These are phyloP conservation scores for Ctena decussata DNA, from an alignment of 2,888 invertebrate genomes.

Conservation along the genomic window DNA sequence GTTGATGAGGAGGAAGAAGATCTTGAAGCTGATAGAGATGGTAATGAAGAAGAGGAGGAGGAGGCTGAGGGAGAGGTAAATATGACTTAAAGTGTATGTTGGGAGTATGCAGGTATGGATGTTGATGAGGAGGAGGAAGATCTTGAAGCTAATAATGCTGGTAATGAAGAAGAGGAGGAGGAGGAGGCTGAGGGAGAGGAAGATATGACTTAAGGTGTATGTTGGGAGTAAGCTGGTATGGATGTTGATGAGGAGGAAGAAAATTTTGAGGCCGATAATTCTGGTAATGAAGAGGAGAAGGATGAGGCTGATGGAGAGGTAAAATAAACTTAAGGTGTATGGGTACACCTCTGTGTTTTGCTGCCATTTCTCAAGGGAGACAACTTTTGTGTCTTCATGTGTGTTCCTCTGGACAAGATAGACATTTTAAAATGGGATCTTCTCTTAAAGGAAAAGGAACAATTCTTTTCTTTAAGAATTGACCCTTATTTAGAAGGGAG, in stretches of 20 bases:
- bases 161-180: constrained; percentile 84
- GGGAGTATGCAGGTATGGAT: constrained; percentile 84
- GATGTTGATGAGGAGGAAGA: constrained; percentile 86
- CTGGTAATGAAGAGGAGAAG: constrained; percentile 84
- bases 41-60: constrained; percentile 84
- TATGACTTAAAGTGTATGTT: too few species aligned
- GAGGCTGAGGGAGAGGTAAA: constrained; percentile 72
- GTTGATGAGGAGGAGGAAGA: constrained; percentile 86
- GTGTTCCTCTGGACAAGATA: too few species aligned
- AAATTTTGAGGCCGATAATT: constrained; percentile 81
- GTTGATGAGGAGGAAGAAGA: constrained; percentile 86
- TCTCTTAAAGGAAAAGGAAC: too few species aligned
- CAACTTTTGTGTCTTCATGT: too few species aligned
- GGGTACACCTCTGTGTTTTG: too few species aligned
- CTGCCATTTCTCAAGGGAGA: too few species aligned
- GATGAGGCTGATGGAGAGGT: constrained; percentile 77
- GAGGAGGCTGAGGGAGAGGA: constrained; percentile 77
- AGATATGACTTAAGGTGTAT: too few species aligned
- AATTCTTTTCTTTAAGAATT: too few species aligned
- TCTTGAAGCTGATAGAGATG: constrained; percentile 79
- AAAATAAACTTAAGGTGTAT: too few species aligned
- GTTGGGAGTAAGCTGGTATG: constrained; percentile 82
- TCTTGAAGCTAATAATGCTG: constrained; percentile 79
- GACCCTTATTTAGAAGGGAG: too few species aligned
- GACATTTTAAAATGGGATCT: too few species aligned